Percentiles rank a stretch among this genome's conserved stretches.
Conservation (phyloP, 2,797 vertebrate species). For the Poeciliopsis turneri region DNA sequence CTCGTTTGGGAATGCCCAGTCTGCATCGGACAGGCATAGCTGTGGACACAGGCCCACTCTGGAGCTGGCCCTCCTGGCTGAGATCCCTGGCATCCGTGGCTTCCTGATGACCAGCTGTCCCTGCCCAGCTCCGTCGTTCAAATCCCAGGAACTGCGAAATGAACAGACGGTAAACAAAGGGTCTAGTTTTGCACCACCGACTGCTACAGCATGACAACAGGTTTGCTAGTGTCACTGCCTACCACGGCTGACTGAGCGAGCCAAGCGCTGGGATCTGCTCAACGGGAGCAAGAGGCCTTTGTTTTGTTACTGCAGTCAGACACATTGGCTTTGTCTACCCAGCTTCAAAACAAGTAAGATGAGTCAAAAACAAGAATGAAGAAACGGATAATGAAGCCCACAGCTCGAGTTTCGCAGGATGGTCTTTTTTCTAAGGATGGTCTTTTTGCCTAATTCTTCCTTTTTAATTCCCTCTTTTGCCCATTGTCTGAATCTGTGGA, state of each 20-base stretch:
- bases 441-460: slow-evolving; percentile 17
- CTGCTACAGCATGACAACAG: slow-evolving; percentile 59
- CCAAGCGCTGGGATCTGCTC: slow-evolving; percentile 16
- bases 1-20: slow-evolving; percentile 41
- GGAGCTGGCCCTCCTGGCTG: slow-evolving; percentile 58
- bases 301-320: slow-evolving; percentile 58
- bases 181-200: slow-evolving; percentile 65
- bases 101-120: slow-evolving; percentile 76
- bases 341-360: slow-evolving; percentile 53
- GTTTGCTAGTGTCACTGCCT: slow-evolving; percentile 44
- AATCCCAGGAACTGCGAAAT: slow-evolving; percentile 72
- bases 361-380: slow-evolving; percentile 53
- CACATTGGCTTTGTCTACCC: slow-evolving; percentile 40
- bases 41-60: slow-evolving; percentile 42
- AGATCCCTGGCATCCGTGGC: slow-evolving; percentile 62
- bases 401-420: slow-evolving; percentile 30
- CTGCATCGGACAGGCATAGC: slow-evolving; percentile 44
- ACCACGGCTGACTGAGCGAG: slow-evolving; percentile 15
- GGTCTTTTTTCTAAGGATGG: slow-evolving; percentile 5
- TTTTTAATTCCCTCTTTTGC: slow-evolving; percentile 15
- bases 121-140: slow-evolving; percentile 50
- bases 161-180: slow-evolving; percentile 77
- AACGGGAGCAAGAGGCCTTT: slow-evolving; percentile 13
- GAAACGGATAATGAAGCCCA: slow-evolving; percentile 34
- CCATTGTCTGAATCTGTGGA: slow-evolving; percentile 65